Evolutionary conservation across 1,140 invertebrate species (phyloP), one percentile per base, ranked within the genome.

Genomic region (Trinorchestia longiramus): DNA sequence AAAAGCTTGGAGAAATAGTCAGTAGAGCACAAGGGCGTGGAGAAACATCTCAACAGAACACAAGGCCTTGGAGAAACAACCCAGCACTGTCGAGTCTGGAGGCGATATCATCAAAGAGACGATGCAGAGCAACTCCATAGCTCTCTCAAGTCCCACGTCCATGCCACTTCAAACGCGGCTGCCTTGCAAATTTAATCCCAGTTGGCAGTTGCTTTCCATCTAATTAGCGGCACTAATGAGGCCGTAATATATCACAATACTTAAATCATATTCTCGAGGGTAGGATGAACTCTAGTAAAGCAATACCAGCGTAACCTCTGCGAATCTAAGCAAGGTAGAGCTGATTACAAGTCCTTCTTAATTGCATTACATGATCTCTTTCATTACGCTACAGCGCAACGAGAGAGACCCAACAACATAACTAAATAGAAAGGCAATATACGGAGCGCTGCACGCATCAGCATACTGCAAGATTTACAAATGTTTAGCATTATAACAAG

Each of bases 171-270:
- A 94, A 94, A 94, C 43, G 92, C n/a, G 92, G 36, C 40, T 47
- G 92, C 43, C 44, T 47, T 94, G 44, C 92, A 43, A 94, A 94
- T 94, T 94, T 47, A 47, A 94, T 94, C 44, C 92, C 40, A 47
- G 43, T 47, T 47, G 92, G 44, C 92, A 94, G 92, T 94, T 94
- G 92, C 92, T 47, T 94, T 94, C 92, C 92, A 47, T 94, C 92
- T 47, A 94, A 94, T 94, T 94, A 94, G 92, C 28, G 92, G 44
- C 44, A 94, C 92, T 94, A 94, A 94, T 94, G 92, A 44, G 43
- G 92, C 43, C 43, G 92, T 94, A 94, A 94, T 94, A 45, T 47
- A 94, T 94, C 44, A 94, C 44, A 45, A 94, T 94, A 90, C 88
- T 90, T 90, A 90, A 90, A 90, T 90, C 88, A 90, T 90, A 90